These are phyloP conservation scores for Genyomyrus donnyi DNA, from an alignment of 2,113 vertebrate genomes.

Conservation along the genomic window DNA sequence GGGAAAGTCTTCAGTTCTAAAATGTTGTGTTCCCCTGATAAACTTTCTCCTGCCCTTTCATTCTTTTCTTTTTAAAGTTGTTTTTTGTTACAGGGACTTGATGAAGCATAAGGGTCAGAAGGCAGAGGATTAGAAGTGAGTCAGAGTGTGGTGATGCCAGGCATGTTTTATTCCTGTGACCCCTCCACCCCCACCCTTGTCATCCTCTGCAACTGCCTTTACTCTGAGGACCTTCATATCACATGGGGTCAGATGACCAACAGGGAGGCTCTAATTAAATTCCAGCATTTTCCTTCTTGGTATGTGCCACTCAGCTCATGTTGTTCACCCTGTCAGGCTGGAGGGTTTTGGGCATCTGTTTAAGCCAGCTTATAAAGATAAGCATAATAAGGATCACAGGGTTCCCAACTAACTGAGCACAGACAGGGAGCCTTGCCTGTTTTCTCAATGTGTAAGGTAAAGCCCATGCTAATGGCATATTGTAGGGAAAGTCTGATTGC, in stretches of 20 bases:
- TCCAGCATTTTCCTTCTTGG: not conserved
- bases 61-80: not conserved
- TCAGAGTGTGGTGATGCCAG: not conserved
- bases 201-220: not conserved
- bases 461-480: not conserved
- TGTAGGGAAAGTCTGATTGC: conserved; percentile 1
- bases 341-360: not conserved
- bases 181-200: not conserved
- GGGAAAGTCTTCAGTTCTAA: not conserved
- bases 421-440: not conserved
- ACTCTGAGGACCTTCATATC: not conserved
- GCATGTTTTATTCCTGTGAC: not conserved
- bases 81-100: not conserved
- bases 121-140: not conserved
- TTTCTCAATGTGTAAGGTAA: not conserved
- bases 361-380: not conserved
- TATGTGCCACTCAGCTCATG: not conserved
- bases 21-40: not conserved
- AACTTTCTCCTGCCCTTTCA: not conserved
- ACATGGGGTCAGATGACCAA: not conserved
- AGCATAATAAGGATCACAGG: not conserved
- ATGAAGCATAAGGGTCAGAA: not conserved
- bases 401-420: not conserved
- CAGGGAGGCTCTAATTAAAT: conserved; percentile 6
- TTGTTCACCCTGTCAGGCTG: not conserved